Conservation (phyloP, 2,797 vertebrate species). For the Sorex maritimensis region DNA sequence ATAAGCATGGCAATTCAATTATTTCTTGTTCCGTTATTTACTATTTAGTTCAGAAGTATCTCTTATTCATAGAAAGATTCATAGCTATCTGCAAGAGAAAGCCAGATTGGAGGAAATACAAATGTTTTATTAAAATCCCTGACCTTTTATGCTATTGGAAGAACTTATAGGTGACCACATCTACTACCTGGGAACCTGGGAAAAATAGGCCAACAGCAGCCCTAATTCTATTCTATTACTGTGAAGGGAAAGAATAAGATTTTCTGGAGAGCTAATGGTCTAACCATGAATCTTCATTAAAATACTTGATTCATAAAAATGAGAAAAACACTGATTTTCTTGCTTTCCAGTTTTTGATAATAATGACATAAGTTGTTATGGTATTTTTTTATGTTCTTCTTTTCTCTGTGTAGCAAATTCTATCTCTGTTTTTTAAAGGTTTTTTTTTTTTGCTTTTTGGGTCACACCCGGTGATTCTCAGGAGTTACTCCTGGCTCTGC, state of each 20-base stretch:
- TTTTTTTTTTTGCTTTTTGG: too few species aligned
- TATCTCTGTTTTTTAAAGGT: background rate
- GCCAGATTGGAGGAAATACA: too few species aligned
- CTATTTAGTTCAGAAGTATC: background rate
- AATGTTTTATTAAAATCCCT: background rate
- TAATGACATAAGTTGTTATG: too few species aligned
- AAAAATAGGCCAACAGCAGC: background rate
- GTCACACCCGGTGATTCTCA: too few species aligned
- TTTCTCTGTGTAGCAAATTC: background rate
- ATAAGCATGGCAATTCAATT: too few species aligned
- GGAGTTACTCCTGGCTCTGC: too few species aligned
- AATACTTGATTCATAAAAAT: background rate
- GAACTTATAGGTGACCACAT: background rate
- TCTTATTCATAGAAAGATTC: background rate
- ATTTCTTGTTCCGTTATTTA: too few species aligned
- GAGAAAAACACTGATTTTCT: conserved; percentile 14
- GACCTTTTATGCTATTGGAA: background rate
- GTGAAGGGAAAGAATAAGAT: background rate
- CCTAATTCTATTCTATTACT: background rate
- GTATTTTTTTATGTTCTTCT: background rate
- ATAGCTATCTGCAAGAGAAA: background rate
- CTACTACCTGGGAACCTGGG: background rate
- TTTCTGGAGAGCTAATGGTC: background rate
- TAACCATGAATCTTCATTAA: background rate
- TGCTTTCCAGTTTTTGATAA: background rate